phyloP scores from a whole-genome alignment of 2,113 vertebrate species.

The Agapornis roseicollis region DNA sequence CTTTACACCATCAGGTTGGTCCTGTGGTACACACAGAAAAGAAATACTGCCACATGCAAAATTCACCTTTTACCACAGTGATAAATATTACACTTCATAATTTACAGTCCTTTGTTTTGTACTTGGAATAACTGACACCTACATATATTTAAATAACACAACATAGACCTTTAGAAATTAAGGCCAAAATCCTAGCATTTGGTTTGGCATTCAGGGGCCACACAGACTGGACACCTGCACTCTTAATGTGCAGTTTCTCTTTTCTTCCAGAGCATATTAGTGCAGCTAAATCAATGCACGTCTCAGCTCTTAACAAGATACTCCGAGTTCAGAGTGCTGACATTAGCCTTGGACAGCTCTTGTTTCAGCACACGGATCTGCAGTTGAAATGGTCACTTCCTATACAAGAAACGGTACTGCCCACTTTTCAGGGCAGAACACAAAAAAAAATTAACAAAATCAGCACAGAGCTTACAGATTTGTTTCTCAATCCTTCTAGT shows the following conservation, averaged over 20 bases:
- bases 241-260: not conserved
- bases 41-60: not conserved
- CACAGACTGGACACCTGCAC: not conserved
- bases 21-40: not conserved
- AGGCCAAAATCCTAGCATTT: not conserved
- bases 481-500: not conserved
- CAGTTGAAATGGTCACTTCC: not conserved
- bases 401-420: not conserved
- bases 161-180: not conserved
- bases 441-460: not conserved
- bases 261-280: not conserved
- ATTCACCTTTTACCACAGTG: not conserved
- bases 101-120: not conserved
- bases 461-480: not conserved
- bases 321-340: not conserved
- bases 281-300: not conserved
- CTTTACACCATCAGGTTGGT: not conserved
- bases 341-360: not conserved
- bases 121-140: not conserved
- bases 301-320: not conserved
- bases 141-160: not conserved
- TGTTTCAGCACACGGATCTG: not conserved
- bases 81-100: not conserved
- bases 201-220: not conserved
- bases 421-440: not conserved